Conservation (phyloP, 1,140 invertebrate species). For the Bombus affinis region DNA sequence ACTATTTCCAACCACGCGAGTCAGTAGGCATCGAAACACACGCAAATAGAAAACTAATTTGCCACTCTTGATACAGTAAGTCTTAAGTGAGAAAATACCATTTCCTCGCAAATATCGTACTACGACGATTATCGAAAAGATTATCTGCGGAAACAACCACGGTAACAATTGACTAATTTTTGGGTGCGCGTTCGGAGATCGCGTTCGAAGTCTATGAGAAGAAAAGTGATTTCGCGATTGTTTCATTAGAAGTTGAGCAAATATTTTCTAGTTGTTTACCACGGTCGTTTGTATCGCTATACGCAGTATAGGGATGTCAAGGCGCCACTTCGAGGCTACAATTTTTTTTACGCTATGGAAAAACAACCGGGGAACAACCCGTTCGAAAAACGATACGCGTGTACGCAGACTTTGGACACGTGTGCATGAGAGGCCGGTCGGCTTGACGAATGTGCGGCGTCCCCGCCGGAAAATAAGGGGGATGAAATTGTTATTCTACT, state of each 20-base stretch:
- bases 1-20: background rate
- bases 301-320: background rate
- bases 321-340: background rate
- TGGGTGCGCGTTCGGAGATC: background rate
- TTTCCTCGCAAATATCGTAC: background rate
- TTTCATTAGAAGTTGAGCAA: background rate
- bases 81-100: background rate
- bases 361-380: background rate
- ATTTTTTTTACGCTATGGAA: background rate
- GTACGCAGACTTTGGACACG: background rate
- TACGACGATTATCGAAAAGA: background rate
- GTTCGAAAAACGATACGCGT: background rate
- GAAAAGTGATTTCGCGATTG: background rate
- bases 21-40: background rate
- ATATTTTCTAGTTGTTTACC: background rate
- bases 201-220: no score
- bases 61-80: background rate
- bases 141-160: background rate
- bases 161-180: background rate
- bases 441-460: background rate
- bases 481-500: constrained; percentile 13
- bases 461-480: background rate
- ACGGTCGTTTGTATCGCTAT: background rate
- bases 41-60: background rate
- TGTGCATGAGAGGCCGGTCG: background rate